These are phyloP conservation scores for Ceryle rudis DNA, from an alignment of 2,797 vertebrate genomes.

Conservation along the genomic window DNA sequence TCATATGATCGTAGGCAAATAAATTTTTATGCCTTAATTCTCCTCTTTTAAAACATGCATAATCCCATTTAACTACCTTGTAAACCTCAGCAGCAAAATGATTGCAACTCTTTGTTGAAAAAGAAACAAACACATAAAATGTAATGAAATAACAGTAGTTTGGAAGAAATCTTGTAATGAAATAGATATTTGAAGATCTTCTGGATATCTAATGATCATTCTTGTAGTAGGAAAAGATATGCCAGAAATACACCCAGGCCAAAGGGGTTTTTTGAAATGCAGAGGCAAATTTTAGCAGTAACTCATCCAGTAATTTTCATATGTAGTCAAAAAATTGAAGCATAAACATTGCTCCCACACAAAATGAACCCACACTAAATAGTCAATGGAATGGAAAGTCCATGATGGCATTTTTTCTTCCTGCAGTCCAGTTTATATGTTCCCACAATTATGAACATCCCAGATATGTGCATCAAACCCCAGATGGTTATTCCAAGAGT, in stretches of 20 bases:
- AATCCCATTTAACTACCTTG: background rate
- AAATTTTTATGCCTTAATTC: conserved; percentile 3
- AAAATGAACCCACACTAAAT: background rate
- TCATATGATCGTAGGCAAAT: background rate
- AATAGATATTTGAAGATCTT: background rate
- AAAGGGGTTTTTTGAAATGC: background rate
- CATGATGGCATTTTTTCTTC: background rate
- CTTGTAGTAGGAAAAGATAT: background rate
- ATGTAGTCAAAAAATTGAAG: background rate
- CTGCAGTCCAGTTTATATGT: background rate
- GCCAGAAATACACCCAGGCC: background rate
- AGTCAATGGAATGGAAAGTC: background rate
- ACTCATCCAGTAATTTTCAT: background rate
- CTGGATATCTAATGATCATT: background rate
- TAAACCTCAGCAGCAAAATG: background rate
- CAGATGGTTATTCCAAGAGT: background rate
- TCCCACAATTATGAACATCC: background rate
- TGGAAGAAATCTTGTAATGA: background rate
- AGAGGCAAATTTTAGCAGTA: background rate
- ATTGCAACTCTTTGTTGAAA: background rate
- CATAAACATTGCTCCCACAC: background rate
- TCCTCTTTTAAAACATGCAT: background rate
- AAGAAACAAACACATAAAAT: background rate
- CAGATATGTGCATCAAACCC: background rate
- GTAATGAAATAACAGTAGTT: background rate